These are phyloP conservation scores for Amblyopsis hoosieri DNA, from an alignment of 2,797 vertebrate species.

Conservation along the genomic window DNA sequence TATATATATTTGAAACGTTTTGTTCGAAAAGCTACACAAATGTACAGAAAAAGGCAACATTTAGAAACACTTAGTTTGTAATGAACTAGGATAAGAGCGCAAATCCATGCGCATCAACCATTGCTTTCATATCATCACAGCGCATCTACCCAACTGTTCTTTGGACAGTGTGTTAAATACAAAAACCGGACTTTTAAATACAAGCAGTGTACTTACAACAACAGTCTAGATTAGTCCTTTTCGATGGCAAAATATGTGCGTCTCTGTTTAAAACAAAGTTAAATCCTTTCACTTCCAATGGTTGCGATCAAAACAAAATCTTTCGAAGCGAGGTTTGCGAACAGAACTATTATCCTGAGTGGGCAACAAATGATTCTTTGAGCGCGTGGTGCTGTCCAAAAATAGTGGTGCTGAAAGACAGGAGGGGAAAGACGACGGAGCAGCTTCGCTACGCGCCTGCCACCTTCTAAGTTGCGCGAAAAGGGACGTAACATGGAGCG, in stretches of 20 bases:
- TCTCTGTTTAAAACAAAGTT: constrained; percentile 48
- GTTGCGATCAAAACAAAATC: constrained; percentile 51
- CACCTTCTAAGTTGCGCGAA: constrained; percentile 76
- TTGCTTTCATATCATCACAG: constrained; percentile 7
- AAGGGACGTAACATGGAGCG: constrained; percentile 77
- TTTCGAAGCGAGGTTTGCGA: constrained; percentile 64
- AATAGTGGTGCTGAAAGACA: constrained; percentile 80
- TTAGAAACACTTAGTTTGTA: constrained; percentile 9
- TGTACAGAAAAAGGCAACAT: neutral
- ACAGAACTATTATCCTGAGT: constrained; percentile 61
- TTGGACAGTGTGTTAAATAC: neutral
- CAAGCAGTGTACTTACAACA: constrained; percentile 8
- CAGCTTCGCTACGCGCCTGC: constrained; percentile 53
- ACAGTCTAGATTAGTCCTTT: constrained; percentile 8
- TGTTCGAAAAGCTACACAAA: neutral
- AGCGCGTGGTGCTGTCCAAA: constrained; percentile 78
- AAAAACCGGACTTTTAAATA: neutral
- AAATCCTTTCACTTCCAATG: constrained; percentile 57
- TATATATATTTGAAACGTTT: too few relatives aligned
- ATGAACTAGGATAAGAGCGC: constrained; percentile 20
- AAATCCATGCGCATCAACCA: constrained; percentile 24
- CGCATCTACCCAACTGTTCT: constrained; percentile 34
- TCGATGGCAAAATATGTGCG: constrained; percentile 36
- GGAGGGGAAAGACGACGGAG: constrained; percentile 68
- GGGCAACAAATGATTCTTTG: constrained; percentile 54